Evolutionary conservation across 2,797 vertebrate species (phyloP).

Genomic region (Pseudocheirus occidentalis): DNA sequence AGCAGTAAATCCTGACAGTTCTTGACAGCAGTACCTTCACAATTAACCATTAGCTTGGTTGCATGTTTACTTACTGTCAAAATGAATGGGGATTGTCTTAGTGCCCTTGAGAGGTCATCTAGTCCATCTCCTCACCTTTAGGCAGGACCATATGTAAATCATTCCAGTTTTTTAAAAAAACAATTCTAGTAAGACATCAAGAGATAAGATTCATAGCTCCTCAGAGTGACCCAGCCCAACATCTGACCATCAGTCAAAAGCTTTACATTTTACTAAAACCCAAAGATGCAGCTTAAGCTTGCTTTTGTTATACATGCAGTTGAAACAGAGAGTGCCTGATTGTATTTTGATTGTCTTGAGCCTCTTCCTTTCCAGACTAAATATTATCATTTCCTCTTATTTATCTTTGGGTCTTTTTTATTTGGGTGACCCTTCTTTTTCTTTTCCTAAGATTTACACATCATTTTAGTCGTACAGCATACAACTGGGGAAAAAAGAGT

Average conservation of each 20-base stretch:
- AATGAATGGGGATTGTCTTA: background rate
- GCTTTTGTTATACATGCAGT: background rate
- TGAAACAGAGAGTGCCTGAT: background rate
- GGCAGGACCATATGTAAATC: constrained; percentile 38
- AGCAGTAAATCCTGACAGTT: background rate
- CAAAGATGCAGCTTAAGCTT: background rate
- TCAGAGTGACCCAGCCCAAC: constrained; percentile 61
- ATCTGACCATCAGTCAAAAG: constrained; percentile 39
- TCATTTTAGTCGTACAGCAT: background rate
- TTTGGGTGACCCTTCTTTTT: constrained; percentile 11
- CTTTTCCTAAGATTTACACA: background rate
- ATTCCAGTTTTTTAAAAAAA: constrained; percentile 27
- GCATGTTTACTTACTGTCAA: background rate
- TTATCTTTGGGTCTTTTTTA: constrained; percentile 45
- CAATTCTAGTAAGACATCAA: constrained; percentile 51
- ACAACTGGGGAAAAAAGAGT: background rate
- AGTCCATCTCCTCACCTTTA: constrained; percentile 33
- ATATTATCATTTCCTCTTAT: constrained; percentile 10
- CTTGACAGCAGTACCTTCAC: background rate
- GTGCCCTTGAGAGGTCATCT: constrained; percentile 14
- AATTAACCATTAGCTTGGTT: background rate
- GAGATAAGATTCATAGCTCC: constrained; percentile 37
- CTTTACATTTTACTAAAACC: background rate
- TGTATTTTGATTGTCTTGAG: constrained; percentile 24
- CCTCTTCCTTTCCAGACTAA: constrained; percentile 19